These are phyloP conservation scores for Leptatherina wallacei DNA, from an alignment of 2,797 vertebrate species.

Conservation along the genomic window DNA sequence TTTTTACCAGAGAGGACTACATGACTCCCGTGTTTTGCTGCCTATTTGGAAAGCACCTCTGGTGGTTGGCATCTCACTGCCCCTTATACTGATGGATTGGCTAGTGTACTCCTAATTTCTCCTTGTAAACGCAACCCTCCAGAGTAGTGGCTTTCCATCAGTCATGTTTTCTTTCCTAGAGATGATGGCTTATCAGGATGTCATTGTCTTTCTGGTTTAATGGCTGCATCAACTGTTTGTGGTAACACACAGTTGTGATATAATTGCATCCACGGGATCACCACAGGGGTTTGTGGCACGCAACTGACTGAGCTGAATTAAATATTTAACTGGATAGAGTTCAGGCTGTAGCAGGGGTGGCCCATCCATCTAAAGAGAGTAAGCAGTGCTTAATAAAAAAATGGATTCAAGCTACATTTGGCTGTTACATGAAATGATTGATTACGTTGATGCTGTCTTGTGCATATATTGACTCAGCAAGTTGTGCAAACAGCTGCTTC, in stretches of 20 bases:
- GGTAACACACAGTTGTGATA: slow-evolving; percentile 58
- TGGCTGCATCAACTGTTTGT: slow-evolving; percentile 57
- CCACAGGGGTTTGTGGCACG: slow-evolving; percentile 39
- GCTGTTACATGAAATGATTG: not conserved
- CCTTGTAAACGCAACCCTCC: slow-evolving; percentile 51
- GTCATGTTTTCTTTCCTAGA: slow-evolving; percentile 51
- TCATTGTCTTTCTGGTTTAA: slow-evolving; percentile 62
- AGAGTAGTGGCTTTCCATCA: slow-evolving; percentile 71
- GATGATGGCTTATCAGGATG: slow-evolving; percentile 61
- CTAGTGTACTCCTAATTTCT: slow-evolving; percentile 66
- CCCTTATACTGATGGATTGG: slow-evolving; percentile 61
- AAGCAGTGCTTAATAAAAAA: not conserved
- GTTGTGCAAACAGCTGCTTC: not conserved
- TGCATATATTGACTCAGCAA: not conserved
- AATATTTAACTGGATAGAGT: slow-evolving; percentile 48
- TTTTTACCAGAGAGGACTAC: not conserved
- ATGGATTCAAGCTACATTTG: not conserved
- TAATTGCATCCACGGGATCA: slow-evolving; percentile 56
- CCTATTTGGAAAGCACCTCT: slow-evolving; percentile 47
- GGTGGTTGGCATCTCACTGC: slow-evolving; percentile 40
- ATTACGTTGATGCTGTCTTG: not conserved
- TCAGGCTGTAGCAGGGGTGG: slow-evolving; percentile 15
- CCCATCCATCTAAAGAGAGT: not conserved
- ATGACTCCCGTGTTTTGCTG: slow-evolving; percentile 52
- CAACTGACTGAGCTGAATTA: slow-evolving; percentile 48